A percentile compares a stretch with the other conserved stretches of the same genome.
Conservation (phyloP, 2,888 invertebrate genomes). For the Teleogryllus oceanicus region DNA sequence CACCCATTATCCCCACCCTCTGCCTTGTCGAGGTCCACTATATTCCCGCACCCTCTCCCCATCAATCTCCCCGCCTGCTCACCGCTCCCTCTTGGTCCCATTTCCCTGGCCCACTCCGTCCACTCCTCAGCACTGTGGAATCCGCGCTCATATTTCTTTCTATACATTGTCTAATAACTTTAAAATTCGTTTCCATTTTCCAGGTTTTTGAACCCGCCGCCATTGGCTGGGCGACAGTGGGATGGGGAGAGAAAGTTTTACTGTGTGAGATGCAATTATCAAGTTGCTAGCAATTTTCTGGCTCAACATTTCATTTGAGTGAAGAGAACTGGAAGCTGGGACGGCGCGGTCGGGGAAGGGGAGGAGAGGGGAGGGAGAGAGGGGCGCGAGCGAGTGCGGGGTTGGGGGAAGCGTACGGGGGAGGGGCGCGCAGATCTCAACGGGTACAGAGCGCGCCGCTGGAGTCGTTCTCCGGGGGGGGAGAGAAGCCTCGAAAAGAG, state of each 20-base stretch:
- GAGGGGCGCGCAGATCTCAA: neutral
- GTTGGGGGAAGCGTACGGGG: neutral
- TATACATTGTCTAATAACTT: constrained; percentile 9
- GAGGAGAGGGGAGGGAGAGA: neutral
- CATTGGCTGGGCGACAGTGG: neutral
- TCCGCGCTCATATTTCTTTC: neutral
- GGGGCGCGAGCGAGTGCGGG: neutral
- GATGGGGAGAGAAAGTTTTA: constrained; percentile 6
- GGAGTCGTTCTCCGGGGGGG: too few species aligned
- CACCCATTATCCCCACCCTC: too few species aligned
- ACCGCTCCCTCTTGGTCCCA: too few species aligned
- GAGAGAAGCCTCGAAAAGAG: too few species aligned
- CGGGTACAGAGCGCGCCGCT: too few species aligned
- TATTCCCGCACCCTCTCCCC: too few species aligned
- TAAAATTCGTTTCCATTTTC: constrained; percentile 7
- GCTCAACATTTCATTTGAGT: constrained; percentile 35
- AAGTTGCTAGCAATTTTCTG: constrained; percentile 37
- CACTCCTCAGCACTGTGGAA: too few species aligned
- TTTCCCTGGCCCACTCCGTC: too few species aligned
- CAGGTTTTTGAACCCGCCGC: constrained; percentile 6
- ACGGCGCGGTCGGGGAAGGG: neutral
- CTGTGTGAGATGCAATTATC: constrained; percentile 34
- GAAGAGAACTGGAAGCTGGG: constrained; percentile 25
- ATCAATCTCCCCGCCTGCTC: too few species aligned
- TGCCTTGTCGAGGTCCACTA: too few species aligned